Percentiles rank a stretch among this genome's conserved stretches.
Conservation (phyloP, 1,140 invertebrate species). For the Bombus waltoni region DNA sequence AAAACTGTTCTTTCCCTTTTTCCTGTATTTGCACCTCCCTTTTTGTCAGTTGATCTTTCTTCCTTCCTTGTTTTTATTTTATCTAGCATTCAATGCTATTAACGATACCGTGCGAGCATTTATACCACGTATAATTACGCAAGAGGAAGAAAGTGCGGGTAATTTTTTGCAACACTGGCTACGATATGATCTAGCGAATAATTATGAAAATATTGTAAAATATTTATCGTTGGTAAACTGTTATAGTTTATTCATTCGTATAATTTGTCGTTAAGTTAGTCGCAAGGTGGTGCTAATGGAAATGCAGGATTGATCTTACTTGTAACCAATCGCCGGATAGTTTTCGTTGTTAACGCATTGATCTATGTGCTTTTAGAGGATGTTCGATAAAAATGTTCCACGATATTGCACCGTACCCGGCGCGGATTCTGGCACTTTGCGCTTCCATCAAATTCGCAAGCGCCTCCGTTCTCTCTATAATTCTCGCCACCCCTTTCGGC, state of each 20-base stretch:
- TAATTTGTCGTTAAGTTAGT: too few species aligned
- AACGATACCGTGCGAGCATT: too few species aligned
- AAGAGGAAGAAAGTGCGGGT: too few species aligned
- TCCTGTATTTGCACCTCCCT: neutral
- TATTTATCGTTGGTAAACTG: too few species aligned
- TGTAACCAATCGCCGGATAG: neutral
- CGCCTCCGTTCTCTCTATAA: conserved; percentile 14
- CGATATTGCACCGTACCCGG: neutral
- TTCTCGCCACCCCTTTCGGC: conserved; percentile 1
- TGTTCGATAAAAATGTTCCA: neutral
- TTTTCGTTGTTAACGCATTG: neutral
- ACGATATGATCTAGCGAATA: too few species aligned
- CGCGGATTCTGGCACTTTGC: neutral
- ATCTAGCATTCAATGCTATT: too few species aligned
- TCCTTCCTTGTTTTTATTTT: too few species aligned
- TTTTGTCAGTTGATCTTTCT: neutral
- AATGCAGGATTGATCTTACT: too few species aligned
- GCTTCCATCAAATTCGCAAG: conserved; percentile 1
- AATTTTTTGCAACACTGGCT: too few species aligned
- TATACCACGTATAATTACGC: too few species aligned
- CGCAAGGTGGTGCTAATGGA: neutral
- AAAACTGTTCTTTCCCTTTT: neutral
- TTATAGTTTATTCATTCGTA: too few species aligned
- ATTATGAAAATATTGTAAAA: too few species aligned
- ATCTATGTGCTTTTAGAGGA: neutral